These are phyloP conservation scores for Paramacrobiotus metropolitanus DNA, from an alignment of 1,140 invertebrate genomes.

Conservation along the genomic window DNA sequence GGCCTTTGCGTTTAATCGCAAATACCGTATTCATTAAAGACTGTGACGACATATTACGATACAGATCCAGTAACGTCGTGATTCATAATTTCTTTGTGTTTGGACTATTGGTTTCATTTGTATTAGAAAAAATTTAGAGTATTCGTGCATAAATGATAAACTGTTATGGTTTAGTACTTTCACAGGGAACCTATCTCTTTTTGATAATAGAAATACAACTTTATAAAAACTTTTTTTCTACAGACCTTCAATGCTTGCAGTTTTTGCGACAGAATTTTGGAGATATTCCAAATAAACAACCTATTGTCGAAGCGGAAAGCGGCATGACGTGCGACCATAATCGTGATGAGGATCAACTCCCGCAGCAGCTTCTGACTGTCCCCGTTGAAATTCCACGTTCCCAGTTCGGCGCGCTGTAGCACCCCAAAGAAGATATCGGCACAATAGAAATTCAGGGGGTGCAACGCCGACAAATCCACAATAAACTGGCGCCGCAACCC, in stretches of 20 bases:
- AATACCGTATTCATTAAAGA: too few relatives aligned
- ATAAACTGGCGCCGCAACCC: background rate
- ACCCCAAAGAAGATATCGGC: background rate
- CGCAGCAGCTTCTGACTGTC: background rate
- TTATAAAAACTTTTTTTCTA: too few relatives aligned
- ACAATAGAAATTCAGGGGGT: background rate
- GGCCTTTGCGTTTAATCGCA: too few relatives aligned
- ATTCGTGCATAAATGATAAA: background rate
- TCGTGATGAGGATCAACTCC: background rate
- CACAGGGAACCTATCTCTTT: background rate
- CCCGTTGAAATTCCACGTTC: background rate
- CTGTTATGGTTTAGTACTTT: background rate
- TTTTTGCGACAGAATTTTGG: background rate
- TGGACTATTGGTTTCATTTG: too few relatives aligned
- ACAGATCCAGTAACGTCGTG: too few relatives aligned
- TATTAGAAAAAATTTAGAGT: too few relatives aligned
- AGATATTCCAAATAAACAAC: background rate
- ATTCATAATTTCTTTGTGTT: too few relatives aligned
- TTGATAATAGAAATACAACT: too few relatives aligned
- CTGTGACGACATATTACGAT: too few relatives aligned
- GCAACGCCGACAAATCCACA: background rate
- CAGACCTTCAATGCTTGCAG: background rate
- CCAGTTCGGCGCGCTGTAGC: background rate
- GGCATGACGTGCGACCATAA: background rate
- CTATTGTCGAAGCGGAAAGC: background rate